Base-by-base conservation (phyloP, 2,888 invertebrate species). In the Sinohyriopsis cumingii region DNA sequence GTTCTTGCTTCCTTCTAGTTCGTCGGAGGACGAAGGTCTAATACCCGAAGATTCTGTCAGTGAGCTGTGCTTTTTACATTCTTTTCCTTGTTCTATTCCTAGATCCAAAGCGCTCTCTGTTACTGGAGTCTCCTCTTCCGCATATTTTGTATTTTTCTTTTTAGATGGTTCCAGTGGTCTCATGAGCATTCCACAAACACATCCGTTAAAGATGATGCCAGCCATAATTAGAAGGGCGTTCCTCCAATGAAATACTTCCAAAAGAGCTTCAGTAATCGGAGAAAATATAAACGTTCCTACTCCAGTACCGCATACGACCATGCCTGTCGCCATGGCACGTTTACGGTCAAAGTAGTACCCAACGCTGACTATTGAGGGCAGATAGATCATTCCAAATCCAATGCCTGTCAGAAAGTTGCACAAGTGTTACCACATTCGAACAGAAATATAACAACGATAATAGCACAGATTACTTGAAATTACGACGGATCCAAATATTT, bases 261-360 rank as follows among this genome's bases (percentile, higher is more conserved):
- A 92, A 22, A 98, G 91, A 6, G 86, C 81, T 25, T 91, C 65
- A 93, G 94, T 96, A 7, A 97, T 89, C 0, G 96, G 97, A 0
- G 96, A 94, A 87, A 98, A 94, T 4, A 95, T 91, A 87, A 97
- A 95, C 18, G 95, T 95, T n/a, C 98, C 98, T 22, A 97, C 95
- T 18, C 99, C 99, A 0, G 98, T 97, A 28, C 99, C 99, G 87
- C 98, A 98, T 9, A 99, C 95, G 0, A 98, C 96, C 67, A 99
- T 93, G 5, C 99, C 99, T 0, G 98, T 98, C 0, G 99, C 99
- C 68, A 99, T 90, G 0, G 98, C 98, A 67, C 99, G 93, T 94
- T 96, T 96, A 89, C 94, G 94, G 90, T 99, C 98, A 90, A 99
- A 99, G 92, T 99, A 99, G 91, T 97, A 98, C 24, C 98, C 97